Evolutionary conservation across 2,888 invertebrate species (phyloP).

Genomic region (Oscheius myriophilus): DNA sequence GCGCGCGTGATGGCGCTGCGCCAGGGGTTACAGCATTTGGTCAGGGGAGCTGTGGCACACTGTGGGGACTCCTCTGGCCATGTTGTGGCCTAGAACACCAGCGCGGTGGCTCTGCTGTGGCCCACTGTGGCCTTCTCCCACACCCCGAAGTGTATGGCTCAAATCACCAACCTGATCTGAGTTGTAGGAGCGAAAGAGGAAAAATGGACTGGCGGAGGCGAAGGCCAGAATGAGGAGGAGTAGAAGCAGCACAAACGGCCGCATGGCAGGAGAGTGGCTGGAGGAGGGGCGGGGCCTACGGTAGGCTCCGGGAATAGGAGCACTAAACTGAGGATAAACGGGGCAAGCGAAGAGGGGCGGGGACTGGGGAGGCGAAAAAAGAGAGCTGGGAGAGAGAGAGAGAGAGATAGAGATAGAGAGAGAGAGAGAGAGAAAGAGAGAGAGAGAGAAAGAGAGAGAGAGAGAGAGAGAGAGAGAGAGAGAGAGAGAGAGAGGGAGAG

Average conservation of each 20-base stretch:
- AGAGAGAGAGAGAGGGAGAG: background rate
- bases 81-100: too few species aligned
- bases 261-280: slow-evolving; percentile 16
- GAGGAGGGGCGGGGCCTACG: slow-evolving; percentile 28
- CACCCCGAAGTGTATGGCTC: too few species aligned
- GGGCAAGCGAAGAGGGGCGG: slow-evolving; percentile 21
- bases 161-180: too few species aligned
- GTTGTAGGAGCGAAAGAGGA: slow-evolving; percentile 17
- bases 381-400: background rate
- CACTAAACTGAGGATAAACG: background rate
- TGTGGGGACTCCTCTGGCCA: too few species aligned
- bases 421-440: background rate
- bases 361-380: slow-evolving; percentile 7
- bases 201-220: slow-evolving; percentile 34
- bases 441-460: too few species aligned
- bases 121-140: too few species aligned
- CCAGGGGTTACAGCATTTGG: too few species aligned
- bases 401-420: too few species aligned
- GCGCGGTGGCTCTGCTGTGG: too few species aligned
- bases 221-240: slow-evolving; percentile 28
- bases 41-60: too few species aligned
- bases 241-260: slow-evolving; percentile 32
- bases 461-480: background rate
- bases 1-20: too few species aligned
- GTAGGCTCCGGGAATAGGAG: slow-evolving; percentile 10